Conservation (phyloP, 2,113 vertebrate genomes). For the Actenoides hombroni region DNA sequence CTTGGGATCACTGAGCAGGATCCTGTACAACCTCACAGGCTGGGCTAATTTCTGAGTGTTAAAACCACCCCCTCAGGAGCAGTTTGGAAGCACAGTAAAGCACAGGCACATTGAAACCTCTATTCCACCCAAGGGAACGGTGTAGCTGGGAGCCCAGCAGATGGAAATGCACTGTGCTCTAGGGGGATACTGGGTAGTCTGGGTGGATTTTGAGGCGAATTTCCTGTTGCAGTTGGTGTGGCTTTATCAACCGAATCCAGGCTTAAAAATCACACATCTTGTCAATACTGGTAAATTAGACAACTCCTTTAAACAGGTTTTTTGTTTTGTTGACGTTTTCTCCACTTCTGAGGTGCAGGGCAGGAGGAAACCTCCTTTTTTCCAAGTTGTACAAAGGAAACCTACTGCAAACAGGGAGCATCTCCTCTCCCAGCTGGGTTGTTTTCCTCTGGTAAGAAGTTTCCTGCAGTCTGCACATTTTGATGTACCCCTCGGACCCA, state of each 20-base stretch:
- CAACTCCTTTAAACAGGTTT: not conserved
- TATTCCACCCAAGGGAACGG: not conserved
- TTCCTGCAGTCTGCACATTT: not conserved
- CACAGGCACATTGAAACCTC: not conserved
- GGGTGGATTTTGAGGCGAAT: not conserved
- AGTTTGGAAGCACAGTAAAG: not conserved
- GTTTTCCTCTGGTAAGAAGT: not conserved
- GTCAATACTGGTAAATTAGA: not conserved
- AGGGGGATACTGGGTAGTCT: accelerated
- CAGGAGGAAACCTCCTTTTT: not conserved
- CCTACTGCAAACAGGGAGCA: not conserved
- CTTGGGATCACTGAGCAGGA: not conserved
- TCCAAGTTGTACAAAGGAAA: not conserved
- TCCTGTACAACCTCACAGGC: not conserved
- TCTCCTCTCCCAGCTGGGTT: not conserved
- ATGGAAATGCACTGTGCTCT: accelerated
- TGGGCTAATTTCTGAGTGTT: not conserved
- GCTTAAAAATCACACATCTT: not conserved
- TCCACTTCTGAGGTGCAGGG: not conserved
- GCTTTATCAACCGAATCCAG: not conserved
- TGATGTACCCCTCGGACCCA: not conserved
- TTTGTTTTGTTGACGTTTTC: not conserved
- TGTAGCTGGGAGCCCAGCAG: not conserved
- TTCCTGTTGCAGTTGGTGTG: not conserved
- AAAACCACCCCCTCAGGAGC: not conserved